A percentile compares a stretch with the other conserved stretches of the same genome.
These are phyloP conservation scores for Acleris holmiana DNA, from an alignment of 2,888 invertebrate species.

Conservation along the genomic window DNA sequence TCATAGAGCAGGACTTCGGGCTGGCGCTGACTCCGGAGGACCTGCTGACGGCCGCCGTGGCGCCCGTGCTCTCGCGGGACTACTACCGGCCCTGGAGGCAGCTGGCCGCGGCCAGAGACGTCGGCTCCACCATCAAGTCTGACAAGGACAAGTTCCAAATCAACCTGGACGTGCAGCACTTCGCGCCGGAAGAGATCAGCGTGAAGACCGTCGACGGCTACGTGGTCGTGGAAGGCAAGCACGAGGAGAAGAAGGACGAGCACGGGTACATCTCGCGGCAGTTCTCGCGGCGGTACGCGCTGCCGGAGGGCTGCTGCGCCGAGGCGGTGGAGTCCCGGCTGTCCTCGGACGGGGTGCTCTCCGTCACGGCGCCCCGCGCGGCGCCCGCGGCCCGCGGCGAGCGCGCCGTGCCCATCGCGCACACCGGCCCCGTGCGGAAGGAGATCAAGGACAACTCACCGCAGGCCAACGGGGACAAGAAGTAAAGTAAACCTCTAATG, in stretches of 20 bases:
- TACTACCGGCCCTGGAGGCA: slow-evolving; percentile 69
- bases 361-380: slow-evolving; percentile 85
- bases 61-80: slow-evolving; percentile 57
- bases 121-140: slow-evolving; percentile 75
- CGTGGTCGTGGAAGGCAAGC: slow-evolving; percentile 89
- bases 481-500: too few species aligned
- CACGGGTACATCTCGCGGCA: slow-evolving; percentile 89
- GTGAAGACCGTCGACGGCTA: slow-evolving; percentile 88
- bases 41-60: slow-evolving; percentile 55
- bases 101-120: slow-evolving; percentile 65
- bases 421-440: slow-evolving; percentile 82
- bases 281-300: slow-evolving; percentile 87
- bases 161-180: slow-evolving; percentile 89
- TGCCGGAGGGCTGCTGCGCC: slow-evolving; percentile 89
- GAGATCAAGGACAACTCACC: slow-evolving; percentile 47
- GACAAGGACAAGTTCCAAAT: slow-evolving; percentile 85
- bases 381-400: slow-evolving; percentile 61
- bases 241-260: slow-evolving; percentile 89
- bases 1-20: slow-evolving; percentile 76
- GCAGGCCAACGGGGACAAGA: too few species aligned
- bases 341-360: slow-evolving; percentile 90
- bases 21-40: slow-evolving; percentile 70
- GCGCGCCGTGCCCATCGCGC: slow-evolving; percentile 82
- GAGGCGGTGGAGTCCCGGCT: slow-evolving; percentile 87
- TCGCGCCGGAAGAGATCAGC: slow-evolving; percentile 88